Base-by-base conservation (phyloP, 2,113 vertebrate genomes). In the Odobenus rosmarus region DNA sequence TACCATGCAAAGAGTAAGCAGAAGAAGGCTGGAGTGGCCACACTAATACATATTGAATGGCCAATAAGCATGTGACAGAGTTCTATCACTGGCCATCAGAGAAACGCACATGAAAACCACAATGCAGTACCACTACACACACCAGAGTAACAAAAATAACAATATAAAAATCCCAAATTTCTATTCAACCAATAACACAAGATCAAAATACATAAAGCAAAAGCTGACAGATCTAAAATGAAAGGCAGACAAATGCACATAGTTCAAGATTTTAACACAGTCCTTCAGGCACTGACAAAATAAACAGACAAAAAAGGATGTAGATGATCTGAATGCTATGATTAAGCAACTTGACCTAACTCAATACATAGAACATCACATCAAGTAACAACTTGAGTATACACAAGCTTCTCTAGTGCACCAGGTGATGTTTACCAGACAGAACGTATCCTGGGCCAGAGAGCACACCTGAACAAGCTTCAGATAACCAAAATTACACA, bases 341-440 rank as follows among this genome's bases (percentile, higher is more conserved):
- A 86, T 7, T 3, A n/a, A 57, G 26, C 26, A 23, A 42, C 26
- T 2, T 24, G 87, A 14, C 28, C 28, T 31, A 15, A 33, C 18
- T 9, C 69, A 23, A 46, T 5, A 24, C 7, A 10, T 1, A 11
- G 36, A 59, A 15, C 19, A 4, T 3, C 8, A 11, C 71, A 16
- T 0, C 71, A 3, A 10, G 14, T 3, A 11, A 23, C 31, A 8
- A 9, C 11, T 0, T 6, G 11, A 24, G 26, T 46, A 59, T 2
- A 31, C 24, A 57, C 39, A 5, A 0, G 18, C 59, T 42, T 33
- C 36, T 21, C 36, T 15, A 14, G 86, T 1, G 26, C 26, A 31
- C 62, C 53, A 2, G 67, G 71, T 1, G 0, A 23, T 9, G 1
- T 19, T 5, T 14, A 16, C 39, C 39, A 24, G 39, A n/a, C 51